phyloP scores from a whole-genome alignment of 64 coral and sea anemone species.

The Actinia equina region DNA sequence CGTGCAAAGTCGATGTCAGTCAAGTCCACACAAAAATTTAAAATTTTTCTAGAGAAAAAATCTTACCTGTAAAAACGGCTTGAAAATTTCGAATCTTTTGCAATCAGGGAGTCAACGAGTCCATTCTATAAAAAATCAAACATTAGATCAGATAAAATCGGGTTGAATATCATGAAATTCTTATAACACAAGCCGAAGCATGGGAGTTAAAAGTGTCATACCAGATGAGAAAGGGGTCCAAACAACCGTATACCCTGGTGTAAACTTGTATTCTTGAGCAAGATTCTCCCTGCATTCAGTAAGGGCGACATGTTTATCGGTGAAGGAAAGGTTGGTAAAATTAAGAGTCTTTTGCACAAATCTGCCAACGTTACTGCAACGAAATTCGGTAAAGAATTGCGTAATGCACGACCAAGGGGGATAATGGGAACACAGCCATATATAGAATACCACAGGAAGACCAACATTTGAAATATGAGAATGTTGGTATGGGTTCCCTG shows the following conservation, averaged over 20 bases:
- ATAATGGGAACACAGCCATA: not conserved
- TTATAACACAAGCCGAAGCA: not conserved
- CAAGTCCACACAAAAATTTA: not conserved
- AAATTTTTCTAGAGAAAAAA: not conserved
- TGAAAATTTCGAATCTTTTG: conserved; percentile 5
- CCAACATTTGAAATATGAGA: not conserved
- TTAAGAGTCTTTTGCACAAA: not conserved
- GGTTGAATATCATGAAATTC: not conserved
- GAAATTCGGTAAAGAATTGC: conserved; percentile 10
- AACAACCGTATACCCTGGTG: conserved; percentile 10
- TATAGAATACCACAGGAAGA: conserved; percentile 16
- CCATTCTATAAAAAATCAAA: conserved; percentile 11
- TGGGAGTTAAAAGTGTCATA: not conserved
- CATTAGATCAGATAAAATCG: not conserved
- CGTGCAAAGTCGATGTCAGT: conserved; percentile 15
- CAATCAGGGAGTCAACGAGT: conserved; percentile 13
- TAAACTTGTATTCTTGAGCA: conserved; percentile 20
- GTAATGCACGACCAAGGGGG: not conserved
- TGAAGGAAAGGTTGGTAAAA: not conserved
- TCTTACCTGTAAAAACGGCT: conserved; percentile 48
- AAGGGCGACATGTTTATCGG: conserved; percentile 15
- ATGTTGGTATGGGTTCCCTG: too few species aligned
- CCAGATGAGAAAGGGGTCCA: conserved; percentile 25
- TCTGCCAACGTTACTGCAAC: not conserved
- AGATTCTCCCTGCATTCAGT: conserved; percentile 30